phyloP scores from a whole-genome alignment of 1,140 invertebrate genomes.

The Drosophila guanche region DNA sequence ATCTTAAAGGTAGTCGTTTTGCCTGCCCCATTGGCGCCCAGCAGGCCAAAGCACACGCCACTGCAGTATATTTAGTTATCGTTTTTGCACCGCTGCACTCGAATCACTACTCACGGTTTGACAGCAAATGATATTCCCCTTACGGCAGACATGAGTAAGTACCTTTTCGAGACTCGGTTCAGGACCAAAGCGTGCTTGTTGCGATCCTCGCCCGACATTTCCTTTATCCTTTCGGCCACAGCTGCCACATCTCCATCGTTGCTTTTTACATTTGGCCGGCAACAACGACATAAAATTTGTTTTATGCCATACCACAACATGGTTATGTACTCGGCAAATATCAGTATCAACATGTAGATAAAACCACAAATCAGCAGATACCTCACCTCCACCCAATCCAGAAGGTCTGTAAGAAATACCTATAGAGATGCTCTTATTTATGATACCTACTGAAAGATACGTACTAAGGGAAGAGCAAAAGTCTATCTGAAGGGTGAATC shows the following conservation, averaged over 20 bases:
- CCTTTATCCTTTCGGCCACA: neutral
- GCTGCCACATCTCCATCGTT: conserved; percentile 1
- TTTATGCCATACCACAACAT: conserved; percentile 3
- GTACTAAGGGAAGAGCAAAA: too few species aligned
- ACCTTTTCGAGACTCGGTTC: neutral
- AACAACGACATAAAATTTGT: neutral
- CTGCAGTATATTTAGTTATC: neutral
- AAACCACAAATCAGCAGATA: neutral
- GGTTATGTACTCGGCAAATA: conserved; percentile 4
- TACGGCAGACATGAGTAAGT: conserved; percentile 79
- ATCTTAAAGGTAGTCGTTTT: conserved; percentile 94
- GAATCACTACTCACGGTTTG: conserved; percentile 39
- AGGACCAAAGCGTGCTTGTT: conserved; percentile 10
- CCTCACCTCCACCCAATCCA: neutral
- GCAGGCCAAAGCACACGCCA: conserved; percentile 92
- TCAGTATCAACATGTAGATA: neutral
- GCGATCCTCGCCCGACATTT: neutral
- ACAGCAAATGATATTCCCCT: conserved; percentile 86
- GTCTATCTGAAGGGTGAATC: too few species aligned
- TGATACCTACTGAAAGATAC: too few species aligned
- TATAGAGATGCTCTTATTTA: too few species aligned
- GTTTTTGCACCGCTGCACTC: neutral
- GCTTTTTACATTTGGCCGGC: neutral
- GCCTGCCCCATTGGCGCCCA: conserved; percentile 92
- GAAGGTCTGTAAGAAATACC: neutral